Evolutionary conservation across 2,888 invertebrate species (phyloP).

Genomic region (Acanthopleura granulata): DNA sequence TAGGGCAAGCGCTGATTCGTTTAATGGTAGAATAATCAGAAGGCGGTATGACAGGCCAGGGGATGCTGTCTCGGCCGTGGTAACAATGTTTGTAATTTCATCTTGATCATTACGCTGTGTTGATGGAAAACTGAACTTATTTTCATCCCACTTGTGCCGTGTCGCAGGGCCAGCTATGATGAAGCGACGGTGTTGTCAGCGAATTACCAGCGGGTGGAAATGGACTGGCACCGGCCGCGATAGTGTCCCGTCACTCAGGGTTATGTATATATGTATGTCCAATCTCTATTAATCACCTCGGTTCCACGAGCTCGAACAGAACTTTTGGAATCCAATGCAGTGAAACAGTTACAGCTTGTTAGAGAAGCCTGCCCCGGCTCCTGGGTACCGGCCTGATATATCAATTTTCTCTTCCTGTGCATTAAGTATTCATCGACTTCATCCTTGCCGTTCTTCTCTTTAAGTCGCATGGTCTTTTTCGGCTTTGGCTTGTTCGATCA

Average conservation of each 20-base stretch:
- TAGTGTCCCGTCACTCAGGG: too few relatives aligned
- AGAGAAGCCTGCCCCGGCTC: background rate
- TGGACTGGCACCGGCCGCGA: background rate
- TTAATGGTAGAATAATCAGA: slow-evolving; percentile 15
- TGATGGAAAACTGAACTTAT: slow-evolving; percentile 16
- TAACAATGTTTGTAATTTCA: slow-evolving; percentile 19
- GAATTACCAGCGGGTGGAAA: background rate
- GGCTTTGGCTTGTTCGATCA: slow-evolving; percentile 9
- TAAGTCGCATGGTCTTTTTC: slow-evolving; percentile 5
- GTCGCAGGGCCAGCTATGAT: background rate
- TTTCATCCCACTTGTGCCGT: slow-evolving; percentile 2
- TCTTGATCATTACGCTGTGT: slow-evolving; percentile 12
- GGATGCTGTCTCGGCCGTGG: background rate
- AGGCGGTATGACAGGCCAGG: background rate
- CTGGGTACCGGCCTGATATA: background rate
- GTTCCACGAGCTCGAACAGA: background rate
- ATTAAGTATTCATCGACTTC: slow-evolving; percentile 5
- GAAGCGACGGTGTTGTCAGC: background rate
- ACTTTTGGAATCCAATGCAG: slow-evolving; percentile 8
- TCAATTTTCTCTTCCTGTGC: slow-evolving; percentile 7
- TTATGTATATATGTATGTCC: background rate
- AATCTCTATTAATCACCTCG: slow-evolving; percentile 2
- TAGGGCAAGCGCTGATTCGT: slow-evolving; percentile 18
- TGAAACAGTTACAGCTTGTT: background rate
- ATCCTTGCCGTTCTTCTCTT: background rate